These are phyloP conservation scores for Trilocha varians DNA, from an alignment of 2,888 invertebrate genomes.

Conservation along the genomic window DNA sequence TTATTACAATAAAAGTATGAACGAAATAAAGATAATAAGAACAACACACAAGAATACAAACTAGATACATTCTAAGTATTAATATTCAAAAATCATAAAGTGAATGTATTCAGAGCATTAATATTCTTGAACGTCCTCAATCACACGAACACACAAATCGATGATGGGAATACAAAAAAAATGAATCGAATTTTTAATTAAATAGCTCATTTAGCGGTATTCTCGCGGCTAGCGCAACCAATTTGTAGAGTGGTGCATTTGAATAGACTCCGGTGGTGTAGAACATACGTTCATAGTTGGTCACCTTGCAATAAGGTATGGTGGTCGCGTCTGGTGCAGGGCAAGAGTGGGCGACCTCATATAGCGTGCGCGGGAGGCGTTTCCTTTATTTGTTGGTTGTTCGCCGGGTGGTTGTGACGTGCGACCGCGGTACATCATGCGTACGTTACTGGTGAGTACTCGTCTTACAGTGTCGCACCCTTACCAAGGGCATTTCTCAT, in stretches of 20 bases:
- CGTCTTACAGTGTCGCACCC: constrained; percentile 17
- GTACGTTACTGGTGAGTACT: constrained; percentile 63
- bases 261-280: constrained; percentile 21
- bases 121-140: constrained; percentile 7
- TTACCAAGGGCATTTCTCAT: constrained; percentile 5
- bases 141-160: constrained; percentile 13
- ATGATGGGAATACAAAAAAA: constrained; percentile 31
- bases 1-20: too few relatives aligned
- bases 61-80: too few relatives aligned
- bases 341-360: constrained; percentile 71
- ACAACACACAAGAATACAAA: too few relatives aligned
- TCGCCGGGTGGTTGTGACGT: constrained; percentile 62
- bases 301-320: constrained; percentile 68
- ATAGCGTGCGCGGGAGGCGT: constrained; percentile 61
- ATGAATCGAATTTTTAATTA: constrained; percentile 39
- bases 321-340: constrained; percentile 60
- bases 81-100: background rate
- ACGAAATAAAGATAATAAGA: too few relatives aligned
- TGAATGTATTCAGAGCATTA: constrained; percentile 7
- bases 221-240: constrained; percentile 39
- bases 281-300: constrained; percentile 46
- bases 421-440: constrained; percentile 57
- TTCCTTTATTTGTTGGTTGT: constrained; percentile 70
- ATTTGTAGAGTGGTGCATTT: constrained; percentile 48
- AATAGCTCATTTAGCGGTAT: constrained; percentile 62